These are phyloP conservation scores for Alaudala cheleensis DNA, from an alignment of 2,113 vertebrate species.

Conservation along the genomic window DNA sequence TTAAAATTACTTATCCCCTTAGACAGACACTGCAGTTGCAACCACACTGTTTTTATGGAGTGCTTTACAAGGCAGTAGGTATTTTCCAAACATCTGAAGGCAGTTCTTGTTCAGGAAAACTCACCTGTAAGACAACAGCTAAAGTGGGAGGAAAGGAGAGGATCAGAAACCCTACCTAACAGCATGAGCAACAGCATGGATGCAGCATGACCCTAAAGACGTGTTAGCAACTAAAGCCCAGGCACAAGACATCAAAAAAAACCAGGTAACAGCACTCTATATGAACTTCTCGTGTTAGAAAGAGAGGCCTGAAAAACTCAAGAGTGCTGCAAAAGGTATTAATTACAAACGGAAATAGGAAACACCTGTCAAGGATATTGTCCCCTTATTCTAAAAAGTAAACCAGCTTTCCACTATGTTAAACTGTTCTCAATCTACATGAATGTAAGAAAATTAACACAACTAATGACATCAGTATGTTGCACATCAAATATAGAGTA, in stretches of 20 bases:
- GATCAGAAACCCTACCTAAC: not conserved
- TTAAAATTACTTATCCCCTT: not conserved
- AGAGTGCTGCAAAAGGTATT: not conserved
- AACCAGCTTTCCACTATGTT: not conserved
- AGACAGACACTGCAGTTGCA: not conserved
- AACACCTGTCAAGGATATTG: not conserved
- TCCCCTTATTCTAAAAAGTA: not conserved
- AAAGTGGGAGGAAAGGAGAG: not conserved
- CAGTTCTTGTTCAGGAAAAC: not conserved
- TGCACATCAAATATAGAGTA: not conserved
- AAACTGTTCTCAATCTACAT: not conserved
- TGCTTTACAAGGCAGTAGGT: not conserved
- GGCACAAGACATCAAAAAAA: not conserved
- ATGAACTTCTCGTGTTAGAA: not conserved
- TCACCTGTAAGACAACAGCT: not conserved
- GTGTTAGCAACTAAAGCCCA: not conserved
- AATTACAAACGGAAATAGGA: conserved; percentile 21
- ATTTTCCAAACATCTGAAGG: not conserved
- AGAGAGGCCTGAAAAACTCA: not conserved
- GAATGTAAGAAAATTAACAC: not conserved
- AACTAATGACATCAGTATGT: not conserved
- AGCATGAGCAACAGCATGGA: not conserved
- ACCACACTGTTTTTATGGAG: not conserved
- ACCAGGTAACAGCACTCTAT: not conserved
- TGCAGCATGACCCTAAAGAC: accelerated